Conservation (phyloP, 2,888 invertebrate species). For the Chrysina gloriosa region DNA sequence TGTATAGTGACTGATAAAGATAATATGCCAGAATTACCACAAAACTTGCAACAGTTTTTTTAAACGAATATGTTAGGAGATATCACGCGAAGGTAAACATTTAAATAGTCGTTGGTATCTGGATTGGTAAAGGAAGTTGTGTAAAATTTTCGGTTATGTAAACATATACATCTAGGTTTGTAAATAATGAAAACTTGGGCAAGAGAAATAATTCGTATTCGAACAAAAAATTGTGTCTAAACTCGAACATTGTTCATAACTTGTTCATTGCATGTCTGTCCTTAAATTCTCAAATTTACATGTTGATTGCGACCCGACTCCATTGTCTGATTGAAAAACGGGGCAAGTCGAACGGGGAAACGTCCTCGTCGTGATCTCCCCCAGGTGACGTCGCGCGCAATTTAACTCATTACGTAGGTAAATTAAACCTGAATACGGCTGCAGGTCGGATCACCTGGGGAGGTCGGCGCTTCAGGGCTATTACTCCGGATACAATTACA, state of each 20-base stretch:
- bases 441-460: conserved; percentile 58
- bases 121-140: too few relatives aligned
- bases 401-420: conserved; percentile 64
- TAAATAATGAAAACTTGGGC: too few relatives aligned
- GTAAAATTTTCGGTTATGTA: too few relatives aligned
- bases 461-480: conserved; percentile 49
- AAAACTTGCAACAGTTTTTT: too few relatives aligned
- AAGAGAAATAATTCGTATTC: too few relatives aligned
- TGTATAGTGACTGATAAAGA: too few relatives aligned
- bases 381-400: conserved; percentile 59
- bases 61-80: too few relatives aligned
- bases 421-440: conserved; percentile 57
- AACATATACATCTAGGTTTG: too few relatives aligned
- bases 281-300: not conserved
- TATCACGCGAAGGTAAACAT: too few relatives aligned
- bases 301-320: not conserved
- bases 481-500: conserved; percentile 49
- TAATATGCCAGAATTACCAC: too few relatives aligned
- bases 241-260: not conserved
- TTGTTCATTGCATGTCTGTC: not conserved
- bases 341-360: conserved; percentile 1
- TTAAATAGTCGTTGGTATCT: too few relatives aligned
- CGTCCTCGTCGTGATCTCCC: conserved; percentile 50
- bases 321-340: not conserved
- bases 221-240: too few relatives aligned